phyloP scores from a whole-genome alignment of 2,888 invertebrate genomes.

The Himalopsyche tibetana region DNA sequence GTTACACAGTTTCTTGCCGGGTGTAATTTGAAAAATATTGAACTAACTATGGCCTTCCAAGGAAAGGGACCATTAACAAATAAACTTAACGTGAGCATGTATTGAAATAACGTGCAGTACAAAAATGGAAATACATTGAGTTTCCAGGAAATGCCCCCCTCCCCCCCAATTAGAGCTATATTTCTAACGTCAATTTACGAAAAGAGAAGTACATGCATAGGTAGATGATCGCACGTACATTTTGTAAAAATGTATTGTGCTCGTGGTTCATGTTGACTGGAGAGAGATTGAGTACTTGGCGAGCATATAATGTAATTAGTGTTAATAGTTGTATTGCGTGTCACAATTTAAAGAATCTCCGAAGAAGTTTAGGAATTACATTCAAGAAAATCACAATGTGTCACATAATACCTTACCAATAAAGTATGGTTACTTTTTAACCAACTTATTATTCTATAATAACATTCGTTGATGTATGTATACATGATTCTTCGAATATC shows the following conservation, averaged over 20 bases:
- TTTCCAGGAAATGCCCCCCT: slow-evolving; percentile 46
- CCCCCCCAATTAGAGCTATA: slow-evolving; percentile 49
- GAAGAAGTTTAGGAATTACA: neutral
- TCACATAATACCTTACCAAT: neutral
- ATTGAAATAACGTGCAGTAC: slow-evolving; percentile 49
- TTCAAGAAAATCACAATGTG: neutral
- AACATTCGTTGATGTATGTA: too few relatives aligned
- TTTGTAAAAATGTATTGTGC: neutral
- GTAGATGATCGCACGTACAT: neutral
- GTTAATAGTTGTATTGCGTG: neutral
- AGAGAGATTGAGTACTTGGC: slow-evolving; percentile 9
- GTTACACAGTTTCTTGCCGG: slow-evolving; percentile 24
- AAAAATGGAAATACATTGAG: neutral
- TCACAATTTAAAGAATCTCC: neutral
- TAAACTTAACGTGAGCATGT: slow-evolving; percentile 51
- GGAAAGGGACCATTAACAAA: slow-evolving; percentile 53
- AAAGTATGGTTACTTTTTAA: neutral
- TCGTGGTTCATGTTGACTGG: neutral
- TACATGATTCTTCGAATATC: too few relatives aligned
- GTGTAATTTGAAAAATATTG: slow-evolving; percentile 63
- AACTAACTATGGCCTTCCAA: slow-evolving; percentile 49
- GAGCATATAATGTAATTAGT: neutral
- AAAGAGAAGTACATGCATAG: neutral
- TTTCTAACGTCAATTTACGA: slow-evolving; percentile 30
- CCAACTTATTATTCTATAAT: too few relatives aligned